A percentile compares a stretch with the other conserved stretches of the same genome.
phyloP scores from a whole-genome alignment of 1,140 invertebrate species.

The Hyles vespertilio region DNA sequence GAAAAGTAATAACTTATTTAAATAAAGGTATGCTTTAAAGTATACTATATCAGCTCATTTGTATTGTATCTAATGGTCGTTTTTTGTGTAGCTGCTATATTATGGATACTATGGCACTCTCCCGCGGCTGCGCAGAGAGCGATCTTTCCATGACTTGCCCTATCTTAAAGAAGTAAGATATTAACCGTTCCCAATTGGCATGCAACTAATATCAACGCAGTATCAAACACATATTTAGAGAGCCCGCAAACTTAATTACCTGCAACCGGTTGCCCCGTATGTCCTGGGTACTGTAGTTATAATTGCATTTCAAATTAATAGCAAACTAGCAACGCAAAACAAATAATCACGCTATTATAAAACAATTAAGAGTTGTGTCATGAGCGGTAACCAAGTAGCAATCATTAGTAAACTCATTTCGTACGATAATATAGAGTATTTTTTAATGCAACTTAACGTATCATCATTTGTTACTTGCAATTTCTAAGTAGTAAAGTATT shows the following conservation, averaged over 20 bases:
- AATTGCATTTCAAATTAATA: too few species aligned
- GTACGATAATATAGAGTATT: background rate
- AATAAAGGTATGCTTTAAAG: too few species aligned
- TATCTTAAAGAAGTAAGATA: slow-evolving; percentile 79
- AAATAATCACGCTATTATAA: too few species aligned
- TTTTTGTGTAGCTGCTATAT: slow-evolving; percentile 78
- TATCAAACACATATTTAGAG: slow-evolving; percentile 8
- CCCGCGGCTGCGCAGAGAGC: slow-evolving; percentile 82
- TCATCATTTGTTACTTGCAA: background rate
- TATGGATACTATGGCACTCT: slow-evolving; percentile 81
- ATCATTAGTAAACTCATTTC: too few species aligned
- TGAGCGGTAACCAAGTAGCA: too few species aligned
- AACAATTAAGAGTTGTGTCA: too few species aligned
- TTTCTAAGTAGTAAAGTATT: background rate
- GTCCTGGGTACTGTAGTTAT: too few species aligned
- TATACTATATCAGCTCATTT: too few species aligned
- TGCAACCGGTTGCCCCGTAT: too few species aligned
- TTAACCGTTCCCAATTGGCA: slow-evolving; percentile 38
- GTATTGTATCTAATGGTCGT: slow-evolving; percentile 18
- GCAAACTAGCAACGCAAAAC: too few species aligned
- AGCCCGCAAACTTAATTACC: slow-evolving; percentile 1
- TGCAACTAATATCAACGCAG: slow-evolving; percentile 22
- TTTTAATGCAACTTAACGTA: background rate
- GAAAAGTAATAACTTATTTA: too few species aligned
- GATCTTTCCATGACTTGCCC: slow-evolving; percentile 83